phyloP scores from a whole-genome alignment of 2,113 vertebrate species.

The Sorex fumeus region DNA sequence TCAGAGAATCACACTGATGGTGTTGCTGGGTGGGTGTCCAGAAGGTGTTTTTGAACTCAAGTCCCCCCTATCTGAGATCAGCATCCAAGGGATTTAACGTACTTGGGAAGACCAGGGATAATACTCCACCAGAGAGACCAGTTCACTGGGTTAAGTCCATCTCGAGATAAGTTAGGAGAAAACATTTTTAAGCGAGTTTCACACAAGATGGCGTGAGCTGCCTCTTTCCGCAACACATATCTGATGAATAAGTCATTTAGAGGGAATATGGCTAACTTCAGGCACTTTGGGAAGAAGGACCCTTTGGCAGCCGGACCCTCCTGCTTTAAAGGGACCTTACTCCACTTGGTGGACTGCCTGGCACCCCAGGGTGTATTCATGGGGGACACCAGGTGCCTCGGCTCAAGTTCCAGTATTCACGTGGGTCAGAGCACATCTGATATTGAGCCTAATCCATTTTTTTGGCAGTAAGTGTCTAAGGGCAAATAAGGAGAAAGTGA shows the following conservation, averaged over 20 bases:
- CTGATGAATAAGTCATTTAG: slow-evolving; percentile 31
- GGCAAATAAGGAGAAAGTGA: slow-evolving; percentile 55
- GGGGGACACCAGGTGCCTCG: not conserved
- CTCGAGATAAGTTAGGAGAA: not conserved
- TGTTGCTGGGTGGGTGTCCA: not conserved
- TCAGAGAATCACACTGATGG: slow-evolving; percentile 38
- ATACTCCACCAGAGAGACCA: not conserved
- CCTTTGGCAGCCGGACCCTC: not conserved
- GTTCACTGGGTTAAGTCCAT: slow-evolving; percentile 5
- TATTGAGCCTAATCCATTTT: slow-evolving; percentile 37
- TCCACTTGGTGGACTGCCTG: not conserved
- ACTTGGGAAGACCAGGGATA: slow-evolving; percentile 22
- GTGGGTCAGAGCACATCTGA: slow-evolving; percentile 21
- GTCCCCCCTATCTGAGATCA: slow-evolving; percentile 20
- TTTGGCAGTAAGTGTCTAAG: slow-evolving; percentile 48
- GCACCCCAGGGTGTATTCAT: too few relatives aligned
- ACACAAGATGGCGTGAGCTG: slow-evolving; percentile 43
- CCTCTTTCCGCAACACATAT: not conserved
- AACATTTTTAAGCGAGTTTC: not conserved
- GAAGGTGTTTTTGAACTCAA: slow-evolving; percentile 43
- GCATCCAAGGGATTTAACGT: slow-evolving; percentile 46
- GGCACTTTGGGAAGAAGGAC: not conserved
- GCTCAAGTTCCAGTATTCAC: not conserved
- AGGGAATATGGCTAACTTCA: not conserved
- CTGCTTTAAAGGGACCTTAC: not conserved